Conservation (phyloP, 2,113 vertebrate genomes). For the Mormyrus iriodes region DNA sequence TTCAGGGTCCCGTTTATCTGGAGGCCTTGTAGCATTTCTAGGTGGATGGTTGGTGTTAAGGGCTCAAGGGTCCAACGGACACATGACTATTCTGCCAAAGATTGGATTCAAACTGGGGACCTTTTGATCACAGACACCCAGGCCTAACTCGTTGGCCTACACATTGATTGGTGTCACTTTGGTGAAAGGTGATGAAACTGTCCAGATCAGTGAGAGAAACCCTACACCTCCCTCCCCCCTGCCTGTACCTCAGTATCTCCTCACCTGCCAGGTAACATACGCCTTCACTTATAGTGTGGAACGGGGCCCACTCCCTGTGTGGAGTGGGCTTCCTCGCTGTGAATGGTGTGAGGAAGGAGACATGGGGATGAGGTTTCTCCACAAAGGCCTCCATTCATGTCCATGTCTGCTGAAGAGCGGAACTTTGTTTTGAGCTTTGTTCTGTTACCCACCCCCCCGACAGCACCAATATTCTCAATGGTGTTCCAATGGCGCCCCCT, state of each 20-base stretch:
- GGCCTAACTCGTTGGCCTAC: not conserved
- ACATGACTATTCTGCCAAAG: not conserved
- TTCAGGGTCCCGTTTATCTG: not conserved
- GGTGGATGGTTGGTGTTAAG: not conserved
- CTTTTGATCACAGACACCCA: not conserved
- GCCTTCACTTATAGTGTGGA: not conserved
- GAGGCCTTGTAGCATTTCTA: not conserved
- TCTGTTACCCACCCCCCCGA: not conserved
- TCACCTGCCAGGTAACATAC: not conserved
- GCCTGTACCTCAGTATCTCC: not conserved
- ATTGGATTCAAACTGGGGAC: not conserved
- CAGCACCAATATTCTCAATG: not conserved
- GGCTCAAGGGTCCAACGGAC: not conserved
- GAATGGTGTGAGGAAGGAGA: not conserved
- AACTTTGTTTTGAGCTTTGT: conserved; percentile 25
- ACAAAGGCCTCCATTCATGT: not conserved
- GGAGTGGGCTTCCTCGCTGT: not conserved
- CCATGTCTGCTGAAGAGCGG: conserved; percentile 4
- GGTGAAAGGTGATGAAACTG: not conserved
- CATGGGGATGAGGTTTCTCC: not conserved
- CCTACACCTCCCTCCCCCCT: not conserved
- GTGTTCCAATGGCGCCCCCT: not conserved
- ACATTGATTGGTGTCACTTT: not conserved
- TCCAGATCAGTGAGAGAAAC: not conserved
- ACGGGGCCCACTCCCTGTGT: not conserved